Base-by-base conservation (phyloP, 2,888 invertebrate genomes). In the Omphaloscelis lunosa region DNA sequence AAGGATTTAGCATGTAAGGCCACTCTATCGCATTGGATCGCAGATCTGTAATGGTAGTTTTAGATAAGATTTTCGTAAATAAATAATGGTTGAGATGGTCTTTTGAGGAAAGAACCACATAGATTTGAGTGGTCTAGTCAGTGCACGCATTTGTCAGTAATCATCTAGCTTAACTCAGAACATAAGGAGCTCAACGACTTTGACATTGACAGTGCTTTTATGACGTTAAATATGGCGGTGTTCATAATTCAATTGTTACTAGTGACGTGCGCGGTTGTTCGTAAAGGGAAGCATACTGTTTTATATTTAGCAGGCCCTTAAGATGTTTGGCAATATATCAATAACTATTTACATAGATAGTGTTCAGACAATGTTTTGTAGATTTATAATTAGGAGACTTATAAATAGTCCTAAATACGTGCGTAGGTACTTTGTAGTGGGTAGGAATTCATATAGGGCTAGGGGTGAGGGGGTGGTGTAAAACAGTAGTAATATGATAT, bases 301-400 rank as follows among this genome's bases (percentile, higher is more conserved):
- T 5, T 80, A 84, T 79, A 34, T 67, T 67, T 58, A 80, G 51
- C 63, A 65, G 12, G 58, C 69, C 69, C 41, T 62, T 75, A 48
- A 68, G 29, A 58, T 53, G 69, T 73, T 84, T 81, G 84, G 81
- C 84, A 84, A 73, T 80, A 73, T 61, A 73, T 80, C 81, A 84
- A 81, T 84, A 84, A 81, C 68, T 80, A 84, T 84, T 81, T 84
- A 63, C 17, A 72, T 80, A 63, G 6, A 48, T 2, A 34, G 29
- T 39, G 65, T 72, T 29, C 73, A 7, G 58, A 48, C 58, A 72
- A 80, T 84, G 51, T n/a, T 58, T 45, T 72, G 80, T 80, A 68
- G 17, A 48, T 70, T 58, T 84, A 72, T 84, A 72, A 17, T 72
- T 81, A 81, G 67, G 15, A 23, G 27, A 39, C 23, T 39, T 84